Conservation (phyloP, 2,888 invertebrate genomes). For the Nymphalis c-album region DNA sequence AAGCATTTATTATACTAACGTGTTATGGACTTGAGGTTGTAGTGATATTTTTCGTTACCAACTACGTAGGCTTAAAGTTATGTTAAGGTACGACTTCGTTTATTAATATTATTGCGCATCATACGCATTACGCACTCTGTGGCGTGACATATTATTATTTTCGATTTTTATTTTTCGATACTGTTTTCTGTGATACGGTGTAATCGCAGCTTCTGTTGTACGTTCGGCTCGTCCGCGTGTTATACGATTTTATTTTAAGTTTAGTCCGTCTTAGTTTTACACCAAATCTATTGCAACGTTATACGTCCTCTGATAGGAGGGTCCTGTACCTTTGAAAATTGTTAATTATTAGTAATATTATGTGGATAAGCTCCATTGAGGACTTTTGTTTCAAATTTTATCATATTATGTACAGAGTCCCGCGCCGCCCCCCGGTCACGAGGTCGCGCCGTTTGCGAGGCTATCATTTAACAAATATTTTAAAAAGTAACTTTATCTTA, state of each 20-base stretch:
- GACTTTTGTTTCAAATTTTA: constrained; percentile 19
- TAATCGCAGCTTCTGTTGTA: neutral
- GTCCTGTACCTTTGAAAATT: constrained; percentile 8
- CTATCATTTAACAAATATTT: neutral
- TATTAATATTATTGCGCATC: constrained; percentile 15
- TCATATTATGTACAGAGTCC: neutral
- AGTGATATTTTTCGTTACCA: constrained; percentile 78
- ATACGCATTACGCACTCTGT: neutral
- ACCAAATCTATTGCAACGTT: neutral
- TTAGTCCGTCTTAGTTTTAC: neutral
- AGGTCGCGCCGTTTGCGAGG: too few species aligned
- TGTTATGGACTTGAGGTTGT: constrained; percentile 46
- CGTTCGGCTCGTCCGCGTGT: neutral
- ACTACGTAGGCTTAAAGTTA: constrained; percentile 57
- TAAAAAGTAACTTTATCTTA: neutral
- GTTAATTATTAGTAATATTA: constrained; percentile 27
- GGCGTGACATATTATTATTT: neutral
- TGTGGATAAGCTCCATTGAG: constrained; percentile 18
- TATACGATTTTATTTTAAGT: neutral
- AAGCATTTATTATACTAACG: constrained; percentile 65
- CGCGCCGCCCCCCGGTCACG: neutral
- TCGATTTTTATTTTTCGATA: neutral
- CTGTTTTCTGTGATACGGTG: neutral
- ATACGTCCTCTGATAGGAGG: neutral
- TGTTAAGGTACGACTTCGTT: constrained; percentile 53